Percentiles rank a stretch among this genome's conserved stretches.
phyloP scores from a whole-genome alignment of 2,888 invertebrate genomes.

The Acrobasis suavella region DNA sequence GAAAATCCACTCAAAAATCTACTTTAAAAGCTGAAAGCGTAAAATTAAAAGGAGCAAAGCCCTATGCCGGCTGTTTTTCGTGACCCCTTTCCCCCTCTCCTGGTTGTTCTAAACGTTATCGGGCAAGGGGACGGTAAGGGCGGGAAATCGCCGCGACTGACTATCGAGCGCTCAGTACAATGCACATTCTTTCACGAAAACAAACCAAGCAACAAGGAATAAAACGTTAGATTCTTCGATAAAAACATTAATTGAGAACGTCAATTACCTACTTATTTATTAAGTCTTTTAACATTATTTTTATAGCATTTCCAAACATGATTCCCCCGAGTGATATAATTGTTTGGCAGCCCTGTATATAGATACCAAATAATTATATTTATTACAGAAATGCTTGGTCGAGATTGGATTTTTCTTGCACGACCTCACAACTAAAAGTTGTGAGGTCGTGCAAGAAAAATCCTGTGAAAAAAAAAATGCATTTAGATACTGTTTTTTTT shows the following conservation, averaged over 20 bases:
- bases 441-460: too few relatives aligned
- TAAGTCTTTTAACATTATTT: too few relatives aligned
- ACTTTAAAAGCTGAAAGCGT: neutral
- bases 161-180: constrained; percentile 2
- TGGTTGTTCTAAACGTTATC: constrained; percentile 17
- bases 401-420: too few relatives aligned
- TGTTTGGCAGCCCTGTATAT: too few relatives aligned
- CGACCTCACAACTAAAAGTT: too few relatives aligned
- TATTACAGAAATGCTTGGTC: too few relatives aligned
- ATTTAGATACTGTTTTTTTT: too few relatives aligned
- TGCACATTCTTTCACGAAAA: constrained; percentile 9
- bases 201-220: neutral
- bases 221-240: neutral
- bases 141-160: constrained; percentile 1
- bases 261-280: too few relatives aligned
- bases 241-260: neutral
- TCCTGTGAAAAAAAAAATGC: too few relatives aligned
- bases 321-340: too few relatives aligned
- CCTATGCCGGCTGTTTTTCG: neutral
- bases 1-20: neutral
- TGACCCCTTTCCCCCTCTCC: constrained; percentile 11
- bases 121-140: constrained; percentile 16
- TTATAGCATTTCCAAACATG: too few relatives aligned
- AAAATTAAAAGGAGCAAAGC: constrained; percentile 11
- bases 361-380: too few relatives aligned